Conservation (phyloP, 92 coral and sea anemone species). For the Pocillopora meandrina region DNA sequence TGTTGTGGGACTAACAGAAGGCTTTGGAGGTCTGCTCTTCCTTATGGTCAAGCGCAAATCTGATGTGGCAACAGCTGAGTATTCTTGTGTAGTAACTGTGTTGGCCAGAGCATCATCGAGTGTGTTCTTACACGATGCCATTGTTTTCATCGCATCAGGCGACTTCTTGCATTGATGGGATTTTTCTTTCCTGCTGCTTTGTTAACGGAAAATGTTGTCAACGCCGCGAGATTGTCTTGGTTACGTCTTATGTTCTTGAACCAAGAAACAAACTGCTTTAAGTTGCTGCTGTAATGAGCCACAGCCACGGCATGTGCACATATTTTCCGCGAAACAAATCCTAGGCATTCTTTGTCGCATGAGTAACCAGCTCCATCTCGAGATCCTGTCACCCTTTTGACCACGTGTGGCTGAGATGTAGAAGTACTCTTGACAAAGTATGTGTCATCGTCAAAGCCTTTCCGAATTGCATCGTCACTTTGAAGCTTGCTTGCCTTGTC, state of each 20-base stretch:
- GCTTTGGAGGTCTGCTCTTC: constrained; percentile 46
- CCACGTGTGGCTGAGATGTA: constrained; percentile 28
- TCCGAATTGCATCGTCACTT: neutral
- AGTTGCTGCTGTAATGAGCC: neutral
- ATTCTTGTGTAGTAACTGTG: neutral
- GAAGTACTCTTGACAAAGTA: constrained; percentile 41
- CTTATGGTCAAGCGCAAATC: constrained; percentile 50
- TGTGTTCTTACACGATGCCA: neutral
- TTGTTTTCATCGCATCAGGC: neutral
- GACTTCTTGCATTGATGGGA: constrained; percentile 30
- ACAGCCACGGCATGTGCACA: constrained; percentile 42
- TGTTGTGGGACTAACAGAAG: constrained; percentile 54
- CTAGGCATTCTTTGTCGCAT: constrained; percentile 50
- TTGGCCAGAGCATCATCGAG: constrained; percentile 19
- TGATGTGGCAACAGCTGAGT: constrained; percentile 26
- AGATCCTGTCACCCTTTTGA: constrained; percentile 27
- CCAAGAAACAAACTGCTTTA: constrained; percentile 10
- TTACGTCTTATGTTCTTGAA: neutral
- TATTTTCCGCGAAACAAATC: constrained; percentile 39
- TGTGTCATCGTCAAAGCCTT: constrained; percentile 31
- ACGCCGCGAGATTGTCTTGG: constrained; percentile 19
- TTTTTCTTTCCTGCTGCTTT: constrained; percentile 34
- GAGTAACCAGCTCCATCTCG: neutral
- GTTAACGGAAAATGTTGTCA: constrained; percentile 47
- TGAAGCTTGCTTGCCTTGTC: constrained; percentile 25